Evolutionary conservation across 2,888 invertebrate genomes (phyloP).

Genomic region (Prosopocoilus inquinatus): DNA sequence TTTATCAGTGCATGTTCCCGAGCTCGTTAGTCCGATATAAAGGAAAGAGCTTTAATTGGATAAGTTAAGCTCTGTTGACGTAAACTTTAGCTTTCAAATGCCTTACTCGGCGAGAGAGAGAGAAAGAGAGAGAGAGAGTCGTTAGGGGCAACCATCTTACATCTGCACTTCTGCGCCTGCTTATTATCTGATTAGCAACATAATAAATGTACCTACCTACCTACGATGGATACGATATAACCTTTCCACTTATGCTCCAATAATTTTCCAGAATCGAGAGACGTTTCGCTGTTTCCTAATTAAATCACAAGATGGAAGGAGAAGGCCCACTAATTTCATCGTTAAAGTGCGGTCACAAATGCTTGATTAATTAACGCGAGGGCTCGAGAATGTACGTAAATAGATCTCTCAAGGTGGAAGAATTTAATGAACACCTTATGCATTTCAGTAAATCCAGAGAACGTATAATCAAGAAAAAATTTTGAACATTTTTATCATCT

Average conservation of each 20-base stretch:
- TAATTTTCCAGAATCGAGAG: constrained; percentile 10
- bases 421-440: too few species aligned
- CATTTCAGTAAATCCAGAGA: too few species aligned
- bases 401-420: too few species aligned
- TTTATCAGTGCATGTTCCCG: constrained; percentile 45
- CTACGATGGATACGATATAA: too few species aligned
- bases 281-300: constrained; percentile 6
- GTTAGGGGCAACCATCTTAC: constrained; percentile 36
- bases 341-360: too few species aligned
- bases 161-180: constrained; percentile 24
- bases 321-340: background rate
- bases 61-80: constrained; percentile 47
- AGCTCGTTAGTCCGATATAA: constrained; percentile 45
- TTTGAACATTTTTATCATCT: too few species aligned
- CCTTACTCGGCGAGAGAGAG: constrained; percentile 31
- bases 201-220: constrained; percentile 20
- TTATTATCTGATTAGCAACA: constrained; percentile 18
- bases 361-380: too few species aligned
- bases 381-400: too few species aligned
- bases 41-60: constrained; percentile 48
- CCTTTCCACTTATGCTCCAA: constrained; percentile 15
- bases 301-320: constrained; percentile 5
- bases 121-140: too few species aligned
- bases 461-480: too few species aligned
- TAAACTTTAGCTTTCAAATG: constrained; percentile 44